Evolutionary conservation across 2,797 vertebrate species (phyloP).

Genomic region (Sebastes reedi): DNA sequence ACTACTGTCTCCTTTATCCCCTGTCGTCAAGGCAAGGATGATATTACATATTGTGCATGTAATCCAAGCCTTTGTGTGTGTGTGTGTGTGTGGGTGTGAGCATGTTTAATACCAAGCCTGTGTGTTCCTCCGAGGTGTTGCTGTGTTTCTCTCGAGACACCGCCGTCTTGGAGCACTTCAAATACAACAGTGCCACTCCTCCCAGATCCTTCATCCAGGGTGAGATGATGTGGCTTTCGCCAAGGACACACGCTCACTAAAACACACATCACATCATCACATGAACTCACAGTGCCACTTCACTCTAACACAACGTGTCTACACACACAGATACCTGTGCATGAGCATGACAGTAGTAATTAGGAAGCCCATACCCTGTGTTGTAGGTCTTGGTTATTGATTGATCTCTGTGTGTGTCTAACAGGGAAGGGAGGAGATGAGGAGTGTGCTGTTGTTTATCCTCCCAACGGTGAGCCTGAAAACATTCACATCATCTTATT

Average conservation of each 20-base stretch:
- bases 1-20: neutral
- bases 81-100: constrained; percentile 4
- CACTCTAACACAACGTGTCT: neutral
- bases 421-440: constrained; percentile 90
- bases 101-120: neutral
- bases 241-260: neutral
- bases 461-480: constrained; percentile 93
- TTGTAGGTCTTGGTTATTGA: neutral
- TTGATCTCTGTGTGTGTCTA: constrained; percentile 31
- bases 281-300: neutral
- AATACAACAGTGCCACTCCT: constrained; percentile 94
- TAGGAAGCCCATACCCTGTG: neutral
- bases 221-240: constrained; percentile 69
- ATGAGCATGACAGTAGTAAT: neutral
- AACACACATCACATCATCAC: neutral
- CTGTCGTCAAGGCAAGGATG: neutral
- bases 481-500: neutral
- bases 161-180: constrained; percentile 92
- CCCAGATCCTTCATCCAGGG: constrained; percentile 93
- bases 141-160: constrained; percentile 98
- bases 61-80: neutral
- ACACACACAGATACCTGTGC: neutral
- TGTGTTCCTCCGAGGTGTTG: constrained; percentile 84
- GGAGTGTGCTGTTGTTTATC: constrained; percentile 92
- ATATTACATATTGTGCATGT: neutral